Conservation (phyloP, 2,113 vertebrate species). For the Datnioides undecimradiatus region DNA sequence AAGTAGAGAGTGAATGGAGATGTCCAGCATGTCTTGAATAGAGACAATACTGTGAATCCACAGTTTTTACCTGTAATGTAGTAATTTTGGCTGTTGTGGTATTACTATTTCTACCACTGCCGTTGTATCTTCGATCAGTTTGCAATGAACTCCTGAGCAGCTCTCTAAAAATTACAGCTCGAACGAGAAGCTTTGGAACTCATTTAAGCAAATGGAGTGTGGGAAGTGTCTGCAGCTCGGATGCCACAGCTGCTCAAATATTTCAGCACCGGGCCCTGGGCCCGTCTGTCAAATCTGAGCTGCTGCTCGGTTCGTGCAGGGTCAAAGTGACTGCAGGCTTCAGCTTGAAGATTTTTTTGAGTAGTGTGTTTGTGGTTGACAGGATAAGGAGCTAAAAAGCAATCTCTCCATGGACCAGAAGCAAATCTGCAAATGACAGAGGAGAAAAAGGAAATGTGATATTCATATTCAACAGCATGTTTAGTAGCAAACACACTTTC, state of each 20-base stretch:
- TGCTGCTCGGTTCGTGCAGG: slow-evolving; percentile 18
- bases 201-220: slow-evolving; percentile 14
- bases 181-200: slow-evolving; percentile 18
- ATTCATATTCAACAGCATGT: background rate
- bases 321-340: slow-evolving; percentile 32
- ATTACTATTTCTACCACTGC: background rate
- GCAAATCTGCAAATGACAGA: background rate
- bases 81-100: background rate
- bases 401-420: background rate
- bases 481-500: background rate
- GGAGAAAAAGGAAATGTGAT: background rate
- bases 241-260: slow-evolving; percentile 39
- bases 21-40: too few relatives aligned
- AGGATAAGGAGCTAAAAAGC: slow-evolving; percentile 20
- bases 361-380: background rate
- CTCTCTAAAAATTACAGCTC: slow-evolving; percentile 2
- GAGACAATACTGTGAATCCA: too few relatives aligned
- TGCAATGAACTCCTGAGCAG: background rate
- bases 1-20: too few relatives aligned
- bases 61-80: background rate
- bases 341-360: slow-evolving; percentile 14
- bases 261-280: slow-evolving; percentile 11
- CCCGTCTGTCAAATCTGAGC: slow-evolving; percentile 37
- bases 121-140: background rate
- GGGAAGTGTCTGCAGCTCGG: slow-evolving; percentile 20